Percentiles rank a stretch among this genome's conserved stretches.
Conservation (phyloP, 1,140 invertebrate species). For the Euwallacea fornicatus region DNA sequence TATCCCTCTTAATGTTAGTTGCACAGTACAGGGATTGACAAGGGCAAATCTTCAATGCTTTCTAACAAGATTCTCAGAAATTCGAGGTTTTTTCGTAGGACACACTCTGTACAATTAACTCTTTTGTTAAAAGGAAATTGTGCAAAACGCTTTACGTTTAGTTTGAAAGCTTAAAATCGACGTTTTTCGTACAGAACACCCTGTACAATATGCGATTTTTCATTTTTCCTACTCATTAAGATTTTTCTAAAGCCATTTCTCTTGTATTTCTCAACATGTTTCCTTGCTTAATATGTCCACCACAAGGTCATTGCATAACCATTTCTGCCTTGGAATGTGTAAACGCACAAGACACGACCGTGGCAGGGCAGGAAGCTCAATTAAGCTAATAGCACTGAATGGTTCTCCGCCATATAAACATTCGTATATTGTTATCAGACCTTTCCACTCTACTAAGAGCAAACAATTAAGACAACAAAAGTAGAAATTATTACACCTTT, state of each 20-base stretch:
- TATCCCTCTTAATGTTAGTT: too few relatives aligned
- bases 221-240: not conserved
- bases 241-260: not conserved
- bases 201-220: not conserved
- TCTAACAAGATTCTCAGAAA: too few relatives aligned
- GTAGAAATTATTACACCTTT: too few relatives aligned
- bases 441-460: too few relatives aligned
- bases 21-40: too few relatives aligned
- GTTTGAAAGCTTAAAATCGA: not conserved
- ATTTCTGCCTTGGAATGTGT: not conserved
- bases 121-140: not conserved
- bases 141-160: not conserved
- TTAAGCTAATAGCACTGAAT: not conserved
- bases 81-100: too few relatives aligned
- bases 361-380: not conserved
- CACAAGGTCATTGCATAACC: conserved; percentile 1
- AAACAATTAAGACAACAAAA: too few relatives aligned
- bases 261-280: not conserved
- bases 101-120: too few relatives aligned
- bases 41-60: too few relatives aligned
- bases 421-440: too few relatives aligned
- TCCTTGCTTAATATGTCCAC: not conserved
- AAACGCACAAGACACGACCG: not conserved
- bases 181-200: not conserved
- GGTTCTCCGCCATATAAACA: too few relatives aligned